A percentile compares a stretch with the other conserved stretches of the same genome.
These are phyloP conservation scores for Calliphora vicina DNA, from an alignment of 1,140 invertebrate species.

Conservation along the genomic window DNA sequence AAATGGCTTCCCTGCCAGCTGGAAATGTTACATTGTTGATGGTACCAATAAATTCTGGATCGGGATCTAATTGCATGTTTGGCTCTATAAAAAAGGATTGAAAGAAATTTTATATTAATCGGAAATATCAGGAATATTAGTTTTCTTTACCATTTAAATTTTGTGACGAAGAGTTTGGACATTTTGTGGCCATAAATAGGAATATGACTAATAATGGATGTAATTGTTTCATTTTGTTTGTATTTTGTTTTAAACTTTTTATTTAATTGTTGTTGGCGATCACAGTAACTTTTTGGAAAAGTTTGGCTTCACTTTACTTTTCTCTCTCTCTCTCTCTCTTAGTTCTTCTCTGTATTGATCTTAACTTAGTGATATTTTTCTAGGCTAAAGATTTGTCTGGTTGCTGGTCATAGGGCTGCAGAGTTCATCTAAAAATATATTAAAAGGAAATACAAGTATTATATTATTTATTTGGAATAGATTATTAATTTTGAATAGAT, in stretches of 20 bases:
- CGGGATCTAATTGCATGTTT: conserved; percentile 60
- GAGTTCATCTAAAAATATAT: too few species aligned
- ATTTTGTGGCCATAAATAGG: conserved; percentile 56
- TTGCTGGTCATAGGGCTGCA: too few species aligned
- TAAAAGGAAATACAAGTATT: too few species aligned
- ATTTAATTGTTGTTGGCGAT: too few species aligned
- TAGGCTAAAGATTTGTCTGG: too few species aligned
- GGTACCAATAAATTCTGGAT: conserved; percentile 78
- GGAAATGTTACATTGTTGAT: conserved; percentile 86
- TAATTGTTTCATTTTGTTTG: conserved; percentile 40
- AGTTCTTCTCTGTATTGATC: background rate
- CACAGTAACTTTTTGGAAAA: conserved; percentile 6
- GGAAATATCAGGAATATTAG: too few species aligned
- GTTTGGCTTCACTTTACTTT: background rate
- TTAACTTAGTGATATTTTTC: background rate
- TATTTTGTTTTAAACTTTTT: conserved; percentile 10
- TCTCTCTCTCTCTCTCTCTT: background rate
- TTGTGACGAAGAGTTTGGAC: conserved; percentile 50
- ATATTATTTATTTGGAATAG: background rate
- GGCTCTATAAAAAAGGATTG: conserved; percentile 45
- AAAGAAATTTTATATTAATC: conserved; percentile 26
- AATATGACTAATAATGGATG: conserved; percentile 49
- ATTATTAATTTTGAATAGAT: too few species aligned
- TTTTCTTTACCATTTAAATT: conserved; percentile 54
- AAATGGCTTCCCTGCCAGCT: conserved; percentile 80